Conservation (phyloP, 2,888 invertebrate genomes). For the Pherbina coryleti region DNA sequence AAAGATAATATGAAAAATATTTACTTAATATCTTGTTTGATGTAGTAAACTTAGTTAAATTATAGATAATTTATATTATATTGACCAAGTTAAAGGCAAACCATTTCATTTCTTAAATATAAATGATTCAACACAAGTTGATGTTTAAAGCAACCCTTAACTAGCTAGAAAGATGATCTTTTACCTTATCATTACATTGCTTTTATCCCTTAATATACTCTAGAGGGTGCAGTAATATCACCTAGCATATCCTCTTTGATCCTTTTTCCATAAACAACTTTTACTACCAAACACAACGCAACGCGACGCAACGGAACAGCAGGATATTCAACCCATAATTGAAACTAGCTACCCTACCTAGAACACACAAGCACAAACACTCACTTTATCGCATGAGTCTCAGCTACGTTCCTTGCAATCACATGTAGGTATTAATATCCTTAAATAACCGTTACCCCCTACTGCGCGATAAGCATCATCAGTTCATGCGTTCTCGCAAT, state of each 20-base stretch:
- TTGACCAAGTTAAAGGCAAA: no score
- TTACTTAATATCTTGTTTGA: no score
- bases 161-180: not conserved
- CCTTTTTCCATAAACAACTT: not conserved
- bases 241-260: not conserved
- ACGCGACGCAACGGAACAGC: not conserved
- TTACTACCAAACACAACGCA: not conserved
- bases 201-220: not conserved
- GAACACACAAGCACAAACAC: conserved; percentile 6
- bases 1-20: no score
- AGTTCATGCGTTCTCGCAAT: conserved; percentile 36
- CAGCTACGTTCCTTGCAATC: conserved; percentile 11
- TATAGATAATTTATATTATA: no score
- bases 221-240: not conserved
- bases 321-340: not conserved
- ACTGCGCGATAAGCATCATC: conserved; percentile 50
- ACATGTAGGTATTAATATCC: conserved; percentile 41
- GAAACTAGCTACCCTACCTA: not conserved
- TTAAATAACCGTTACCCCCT: conserved; percentile 49
- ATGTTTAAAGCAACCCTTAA: not conserved
- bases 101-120: no score
- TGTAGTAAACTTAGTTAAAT: no score
- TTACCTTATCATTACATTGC: not conserved
- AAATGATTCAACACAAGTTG: no score
- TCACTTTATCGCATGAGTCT: not conserved